Base-by-base conservation (phyloP, 2,113 vertebrate genomes). In the Bungarus multicinctus region DNA sequence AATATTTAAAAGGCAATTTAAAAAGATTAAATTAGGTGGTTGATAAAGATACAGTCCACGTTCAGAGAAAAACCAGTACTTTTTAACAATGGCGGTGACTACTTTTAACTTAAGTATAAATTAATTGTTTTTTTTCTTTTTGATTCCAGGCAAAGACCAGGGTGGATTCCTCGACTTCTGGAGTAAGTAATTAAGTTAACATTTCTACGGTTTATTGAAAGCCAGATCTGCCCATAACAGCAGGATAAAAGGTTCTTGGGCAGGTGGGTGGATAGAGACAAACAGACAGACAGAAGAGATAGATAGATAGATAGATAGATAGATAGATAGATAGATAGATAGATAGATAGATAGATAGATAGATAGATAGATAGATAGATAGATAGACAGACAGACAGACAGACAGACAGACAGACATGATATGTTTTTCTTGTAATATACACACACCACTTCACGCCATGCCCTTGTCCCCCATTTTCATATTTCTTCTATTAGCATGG, bases 111-210 rank as follows among this genome's bases (percentile, higher is more conserved):
- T 81, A 3, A 39, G 7, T 20, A 22, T 39, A 22, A 22, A 81
- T 81, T 39, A 81, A 81, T 81, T 81, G 34, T 1, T 4, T 12
- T 74, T 43, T 34, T 91, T 50, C 34, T 52, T 85, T 95, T 94
- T 91, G 14, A 57, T 18, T 85, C 60, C 92, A 92, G 92, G 64
- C 57, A 89, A 34, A 95, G 91, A 88, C 92, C 92, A 20, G 90
- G 87, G 22, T 92, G 94, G 90, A 92, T 85, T 92, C 92, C n/a
- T 2, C 85, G 53, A 18, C 92, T 95, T 94, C 52, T 95, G 74
- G 93, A 96, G 96, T 94, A 88, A 95, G 93, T 94, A 55, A 74
- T 57, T 81, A 22, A 3, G 0, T 81, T 81, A 39, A 8, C 18
- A 8, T 81, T 20, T 39, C 34, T 81, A 16, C 1, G 1, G n/a